Conservation (phyloP, 2,797 vertebrate genomes). For the Darevskia nairensis region DNA sequence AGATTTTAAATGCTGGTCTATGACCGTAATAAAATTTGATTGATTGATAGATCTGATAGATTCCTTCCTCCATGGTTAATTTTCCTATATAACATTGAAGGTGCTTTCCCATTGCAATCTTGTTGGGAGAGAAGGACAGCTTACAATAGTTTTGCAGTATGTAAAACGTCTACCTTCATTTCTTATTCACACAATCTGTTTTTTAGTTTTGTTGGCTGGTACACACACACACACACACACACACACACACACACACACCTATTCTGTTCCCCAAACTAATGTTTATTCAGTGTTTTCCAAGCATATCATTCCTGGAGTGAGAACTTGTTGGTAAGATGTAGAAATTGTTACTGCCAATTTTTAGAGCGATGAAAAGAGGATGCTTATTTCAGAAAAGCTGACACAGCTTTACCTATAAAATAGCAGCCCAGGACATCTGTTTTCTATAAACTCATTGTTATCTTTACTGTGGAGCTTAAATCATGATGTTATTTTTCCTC, state of each 20-base stretch:
- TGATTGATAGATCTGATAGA: not conserved
- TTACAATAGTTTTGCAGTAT: not conserved
- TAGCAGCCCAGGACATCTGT: constrained; percentile 62
- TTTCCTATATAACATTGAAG: not conserved
- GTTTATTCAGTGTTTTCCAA: constrained; percentile 30
- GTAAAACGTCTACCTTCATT: not conserved
- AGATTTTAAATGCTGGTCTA: too few relatives aligned
- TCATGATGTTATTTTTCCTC: constrained; percentile 57
- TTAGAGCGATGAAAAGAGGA: constrained; percentile 39
- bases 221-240: not conserved
- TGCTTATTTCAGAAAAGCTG: constrained; percentile 56
- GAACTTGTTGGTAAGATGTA: constrained; percentile 35
- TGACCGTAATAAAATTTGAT: too few relatives aligned
- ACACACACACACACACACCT: too few relatives aligned
- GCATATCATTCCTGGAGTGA: constrained; percentile 27
- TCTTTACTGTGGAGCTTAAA: constrained; percentile 70
- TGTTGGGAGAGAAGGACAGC: not conserved
- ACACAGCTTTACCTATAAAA: constrained; percentile 60
- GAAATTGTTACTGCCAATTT: constrained; percentile 20
- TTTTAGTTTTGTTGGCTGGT: not conserved
- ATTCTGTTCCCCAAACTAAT: constrained; percentile 4
- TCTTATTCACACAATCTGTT: not conserved
- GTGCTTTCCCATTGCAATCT: not conserved
- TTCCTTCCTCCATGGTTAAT: not conserved
- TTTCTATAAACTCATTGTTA: constrained; percentile 69